Conservation (phyloP, 1,140 invertebrate species). For the Bombus impatiens region DNA sequence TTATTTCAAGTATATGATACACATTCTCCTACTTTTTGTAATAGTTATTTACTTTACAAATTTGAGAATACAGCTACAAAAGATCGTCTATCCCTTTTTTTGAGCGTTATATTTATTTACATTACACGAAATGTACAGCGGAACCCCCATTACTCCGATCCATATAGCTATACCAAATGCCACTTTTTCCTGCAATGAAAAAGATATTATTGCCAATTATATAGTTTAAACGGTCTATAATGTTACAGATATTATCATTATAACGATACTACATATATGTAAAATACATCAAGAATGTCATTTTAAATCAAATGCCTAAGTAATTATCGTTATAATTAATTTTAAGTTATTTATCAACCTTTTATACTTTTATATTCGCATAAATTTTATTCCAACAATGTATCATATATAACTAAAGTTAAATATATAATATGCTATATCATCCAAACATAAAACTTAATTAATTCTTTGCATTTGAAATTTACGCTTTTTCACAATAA, state of each 20-base stretch:
- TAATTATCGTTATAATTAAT: not conserved
- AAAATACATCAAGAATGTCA: not conserved
- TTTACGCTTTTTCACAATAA: no score
- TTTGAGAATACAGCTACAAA: not conserved
- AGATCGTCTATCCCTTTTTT: accelerated
- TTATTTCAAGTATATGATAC: not conserved
- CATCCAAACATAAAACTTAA: not conserved
- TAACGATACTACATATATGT: not conserved
- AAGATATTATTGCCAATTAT: not conserved
- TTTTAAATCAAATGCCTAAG: not conserved
- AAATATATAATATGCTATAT: not conserved
- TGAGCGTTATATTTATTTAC: not conserved
- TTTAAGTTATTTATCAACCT: not conserved
- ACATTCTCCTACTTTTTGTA: not conserved
- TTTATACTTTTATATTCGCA: not conserved
- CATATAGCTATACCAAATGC: not conserved
- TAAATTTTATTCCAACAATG: not conserved
- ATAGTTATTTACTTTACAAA: not conserved
- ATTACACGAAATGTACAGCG: not conserved
- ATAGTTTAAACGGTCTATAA: not conserved
- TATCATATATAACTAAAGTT: not conserved
- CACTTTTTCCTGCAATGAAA: conserved; percentile 28
- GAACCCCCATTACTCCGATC: not conserved
- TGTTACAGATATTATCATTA: not conserved
- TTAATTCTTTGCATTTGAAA: not conserved